These are phyloP conservation scores for Rhizoglyphus robini DNA, from an alignment of 1,140 invertebrate genomes.

Conservation along the genomic window DNA sequence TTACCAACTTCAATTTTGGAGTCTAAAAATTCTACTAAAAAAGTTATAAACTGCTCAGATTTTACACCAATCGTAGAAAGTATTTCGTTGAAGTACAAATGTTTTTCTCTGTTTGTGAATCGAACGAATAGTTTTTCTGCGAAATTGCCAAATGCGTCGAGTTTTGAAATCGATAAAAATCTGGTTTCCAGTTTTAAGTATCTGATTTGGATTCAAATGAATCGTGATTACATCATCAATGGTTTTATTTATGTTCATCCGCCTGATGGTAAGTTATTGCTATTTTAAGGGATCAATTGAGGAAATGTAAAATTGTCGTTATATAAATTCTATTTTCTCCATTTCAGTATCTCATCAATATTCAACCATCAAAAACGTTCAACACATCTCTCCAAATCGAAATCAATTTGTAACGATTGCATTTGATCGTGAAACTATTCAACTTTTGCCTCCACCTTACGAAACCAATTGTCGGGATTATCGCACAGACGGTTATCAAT, in stretches of 20 bases:
- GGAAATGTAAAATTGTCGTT: neutral
- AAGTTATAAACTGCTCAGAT: too few species aligned
- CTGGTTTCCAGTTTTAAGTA: neutral
- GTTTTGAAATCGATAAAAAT: neutral
- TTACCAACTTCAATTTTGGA: too few species aligned
- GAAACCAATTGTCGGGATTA: slow-evolving; percentile 23
- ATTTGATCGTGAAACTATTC: slow-evolving; percentile 7
- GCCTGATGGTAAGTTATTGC: neutral
- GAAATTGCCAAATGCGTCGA: neutral
- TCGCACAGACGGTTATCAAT: neutral
- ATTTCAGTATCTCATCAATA: neutral
- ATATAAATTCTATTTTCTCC: neutral
- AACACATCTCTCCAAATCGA: neutral
- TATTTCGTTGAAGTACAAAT: neutral
- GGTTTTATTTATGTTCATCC: neutral
- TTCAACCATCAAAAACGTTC: neutral
- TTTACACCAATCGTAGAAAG: neutral
- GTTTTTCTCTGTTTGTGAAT: neutral
- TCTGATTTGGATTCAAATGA: neutral
- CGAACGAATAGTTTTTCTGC: too few species aligned
- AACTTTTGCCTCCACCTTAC: slow-evolving; percentile 20
- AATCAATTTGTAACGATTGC: neutral
- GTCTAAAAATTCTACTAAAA: too few species aligned
- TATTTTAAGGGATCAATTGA: neutral
- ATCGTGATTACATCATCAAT: neutral